These are phyloP conservation scores for Percopsis omiscomaycus DNA, from an alignment of 2,797 vertebrate genomes.

Conservation along the genomic window DNA sequence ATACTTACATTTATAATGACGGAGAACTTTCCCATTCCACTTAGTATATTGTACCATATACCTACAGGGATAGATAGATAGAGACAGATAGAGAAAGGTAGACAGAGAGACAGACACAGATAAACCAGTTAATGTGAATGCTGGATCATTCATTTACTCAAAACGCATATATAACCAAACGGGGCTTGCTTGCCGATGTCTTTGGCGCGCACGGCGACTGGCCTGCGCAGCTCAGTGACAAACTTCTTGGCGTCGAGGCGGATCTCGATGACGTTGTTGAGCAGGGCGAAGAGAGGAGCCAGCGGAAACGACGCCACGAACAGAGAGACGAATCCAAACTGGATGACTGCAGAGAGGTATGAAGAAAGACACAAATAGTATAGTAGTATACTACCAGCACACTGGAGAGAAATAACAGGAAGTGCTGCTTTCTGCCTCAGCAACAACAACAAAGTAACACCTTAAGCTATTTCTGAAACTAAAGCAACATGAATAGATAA, in stretches of 20 bases:
- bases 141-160: no score
- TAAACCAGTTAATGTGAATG: not conserved
- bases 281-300: conserved; percentile 92
- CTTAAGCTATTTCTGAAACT: no score
- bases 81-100: conserved; percentile 3
- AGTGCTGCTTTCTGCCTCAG: no score
- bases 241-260: conserved; percentile 97
- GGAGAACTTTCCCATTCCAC: conserved; percentile 93
- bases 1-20: conserved; percentile 97
- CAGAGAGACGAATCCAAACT: conserved; percentile 97
- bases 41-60: conserved; percentile 97
- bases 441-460: no score
- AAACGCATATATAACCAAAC: not conserved
- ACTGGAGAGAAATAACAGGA: no score
- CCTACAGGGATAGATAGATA: conserved; percentile 69
- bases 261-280: conserved; percentile 98
- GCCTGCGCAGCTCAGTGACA: conserved; percentile 90
- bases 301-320: conserved; percentile 98
- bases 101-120: conserved; percentile 1
- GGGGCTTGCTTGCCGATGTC: conserved; percentile 85
- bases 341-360: conserved; percentile 83
- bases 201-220: conserved; percentile 88
- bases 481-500: no score
- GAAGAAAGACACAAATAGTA: not conserved
- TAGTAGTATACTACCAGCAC: not conserved